A percentile compares a stretch with the other conserved stretches of the same genome.
Conservation (phyloP, 2,113 vertebrate species). For the Glaucomys volans region DNA sequence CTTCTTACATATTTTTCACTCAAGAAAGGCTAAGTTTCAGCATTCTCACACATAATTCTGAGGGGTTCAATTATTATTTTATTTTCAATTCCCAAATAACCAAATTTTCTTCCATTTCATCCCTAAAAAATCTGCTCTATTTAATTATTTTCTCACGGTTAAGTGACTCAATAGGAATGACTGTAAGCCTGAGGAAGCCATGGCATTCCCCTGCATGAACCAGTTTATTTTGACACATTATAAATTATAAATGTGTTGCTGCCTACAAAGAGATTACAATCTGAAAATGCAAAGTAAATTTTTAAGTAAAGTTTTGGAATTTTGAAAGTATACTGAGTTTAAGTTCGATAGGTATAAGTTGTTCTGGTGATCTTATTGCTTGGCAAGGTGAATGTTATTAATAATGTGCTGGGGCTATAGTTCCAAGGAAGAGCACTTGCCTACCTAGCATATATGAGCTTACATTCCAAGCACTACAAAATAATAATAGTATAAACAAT, state of each 20-base stretch:
- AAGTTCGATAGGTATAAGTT: neutral
- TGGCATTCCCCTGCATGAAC: neutral
- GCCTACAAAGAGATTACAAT: neutral
- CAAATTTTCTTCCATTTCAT: neutral
- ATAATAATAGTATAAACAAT: neutral
- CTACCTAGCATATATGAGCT: neutral
- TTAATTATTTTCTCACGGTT: slow-evolving; percentile 15
- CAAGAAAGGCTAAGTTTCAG: slow-evolving; percentile 17
- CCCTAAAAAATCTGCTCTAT: neutral
- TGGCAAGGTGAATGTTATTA: neutral
- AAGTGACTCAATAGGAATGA: neutral
- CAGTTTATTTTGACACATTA: neutral
- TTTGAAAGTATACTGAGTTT: neutral
- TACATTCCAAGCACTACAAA: neutral
- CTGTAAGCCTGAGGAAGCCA: neutral
- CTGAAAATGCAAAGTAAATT: neutral
- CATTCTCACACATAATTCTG: slow-evolving; percentile 16
- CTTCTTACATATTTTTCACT: accelerated
- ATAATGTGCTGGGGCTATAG: neutral
- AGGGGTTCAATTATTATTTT: neutral
- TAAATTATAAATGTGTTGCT: neutral
- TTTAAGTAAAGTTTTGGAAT: neutral
- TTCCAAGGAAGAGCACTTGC: neutral
- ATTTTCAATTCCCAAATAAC: slow-evolving; percentile 14
- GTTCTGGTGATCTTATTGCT: neutral